Evolutionary conservation across 1,140 invertebrate genomes (phyloP).

Genomic region (Thaumatotibia leucotreta): DNA sequence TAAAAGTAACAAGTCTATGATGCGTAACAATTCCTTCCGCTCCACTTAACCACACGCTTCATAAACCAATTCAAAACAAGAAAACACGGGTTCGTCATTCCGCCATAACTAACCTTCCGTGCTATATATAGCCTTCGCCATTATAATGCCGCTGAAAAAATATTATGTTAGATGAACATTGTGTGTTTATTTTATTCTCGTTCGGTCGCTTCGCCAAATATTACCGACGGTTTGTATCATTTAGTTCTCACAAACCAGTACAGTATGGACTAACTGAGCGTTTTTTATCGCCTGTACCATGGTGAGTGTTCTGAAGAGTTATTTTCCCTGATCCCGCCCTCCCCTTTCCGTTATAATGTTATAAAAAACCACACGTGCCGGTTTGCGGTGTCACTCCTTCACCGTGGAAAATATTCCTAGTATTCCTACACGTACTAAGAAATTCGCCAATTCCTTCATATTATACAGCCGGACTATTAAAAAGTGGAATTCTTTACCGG

Average conservation of each 20-base stretch:
- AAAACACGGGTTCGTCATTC: not conserved
- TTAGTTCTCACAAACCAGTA: not conserved
- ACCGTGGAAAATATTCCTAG: no score
- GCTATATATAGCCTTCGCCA: not conserved
- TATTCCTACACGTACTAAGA: no score
- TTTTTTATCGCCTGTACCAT: no score
- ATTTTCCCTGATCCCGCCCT: no score
- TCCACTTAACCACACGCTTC: not conserved
- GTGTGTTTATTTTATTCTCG: constrained; percentile 1
- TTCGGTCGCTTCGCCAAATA: not conserved
- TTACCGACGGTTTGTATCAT: not conserved
- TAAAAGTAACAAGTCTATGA: no score
- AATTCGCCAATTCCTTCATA: no score
- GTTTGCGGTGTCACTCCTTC: no score
- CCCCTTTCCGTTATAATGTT: no score
- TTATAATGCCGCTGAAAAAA: constrained; percentile 6
- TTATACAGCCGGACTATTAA: no score
- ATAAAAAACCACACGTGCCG: no score
- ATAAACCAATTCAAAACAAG: not conserved
- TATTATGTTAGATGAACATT: not conserved
- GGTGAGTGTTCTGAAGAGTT: no score
- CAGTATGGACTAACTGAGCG: not conserved
- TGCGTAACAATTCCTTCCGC: not conserved
- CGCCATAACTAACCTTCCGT: not conserved
- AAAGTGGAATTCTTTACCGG: no score